A percentile compares a stretch with the other conserved stretches of the same genome.
phyloP scores from a whole-genome alignment of 2,113 vertebrate genomes.

The Amblyornis subalaris region DNA sequence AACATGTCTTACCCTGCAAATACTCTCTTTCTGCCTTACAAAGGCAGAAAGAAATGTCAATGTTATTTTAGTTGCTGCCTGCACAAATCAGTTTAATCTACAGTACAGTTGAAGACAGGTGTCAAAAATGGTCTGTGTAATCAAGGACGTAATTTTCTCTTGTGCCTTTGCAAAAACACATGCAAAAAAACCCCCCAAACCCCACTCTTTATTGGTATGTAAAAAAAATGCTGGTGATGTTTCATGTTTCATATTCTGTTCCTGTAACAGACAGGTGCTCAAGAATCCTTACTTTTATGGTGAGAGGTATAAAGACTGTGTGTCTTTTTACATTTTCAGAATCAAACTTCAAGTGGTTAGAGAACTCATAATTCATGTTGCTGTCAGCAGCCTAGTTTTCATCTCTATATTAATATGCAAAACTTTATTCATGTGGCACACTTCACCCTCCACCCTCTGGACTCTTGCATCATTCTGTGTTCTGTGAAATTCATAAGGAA shows the following conservation, averaged over 20 bases:
- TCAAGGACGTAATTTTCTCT: neutral
- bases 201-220: neutral
- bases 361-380: neutral
- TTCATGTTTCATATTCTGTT: neutral
- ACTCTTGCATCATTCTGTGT: neutral
- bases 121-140: neutral
- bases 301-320: neutral
- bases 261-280: neutral
- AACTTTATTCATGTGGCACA: neutral
- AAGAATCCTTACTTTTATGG: neutral
- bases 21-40: neutral
- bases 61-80: neutral
- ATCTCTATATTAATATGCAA: neutral
- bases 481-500: neutral
- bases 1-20: neutral
- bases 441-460: no score
- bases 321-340: neutral
- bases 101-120: neutral
- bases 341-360: neutral
- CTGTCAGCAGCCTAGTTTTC: neutral
- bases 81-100: neutral
- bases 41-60: neutral
- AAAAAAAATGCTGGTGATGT: neutral
- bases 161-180: neutral
- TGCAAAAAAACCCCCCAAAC: accelerated